Base-by-base conservation (phyloP, 23 tunicate species). In the Trididemnum nubilum region DNA sequence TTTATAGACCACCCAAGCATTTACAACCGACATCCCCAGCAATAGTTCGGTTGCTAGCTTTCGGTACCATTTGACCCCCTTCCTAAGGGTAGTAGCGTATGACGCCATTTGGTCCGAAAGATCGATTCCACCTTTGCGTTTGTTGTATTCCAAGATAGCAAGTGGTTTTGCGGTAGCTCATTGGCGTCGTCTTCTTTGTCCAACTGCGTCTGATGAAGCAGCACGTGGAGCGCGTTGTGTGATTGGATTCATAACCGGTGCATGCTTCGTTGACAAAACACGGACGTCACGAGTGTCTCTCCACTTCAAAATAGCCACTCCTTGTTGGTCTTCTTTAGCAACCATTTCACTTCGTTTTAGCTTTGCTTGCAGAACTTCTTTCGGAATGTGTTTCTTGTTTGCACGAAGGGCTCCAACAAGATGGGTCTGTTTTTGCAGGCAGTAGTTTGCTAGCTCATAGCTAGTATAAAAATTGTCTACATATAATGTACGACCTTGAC, bases 111-210 rank as follows among this genome's bases (percentile, higher is more conserved):
- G 82, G 70, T 78, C 71, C 29, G 71, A 78, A 21, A 54, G 40
- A 58, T 78, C 82, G 18, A 78, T 78, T 27, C 82, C 82, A 57
- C 34, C 70, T 78, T 78, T 78, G n/a, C 82, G 71, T 78, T 78
- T 78, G 44, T 78, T 78, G 30, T 78, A 78, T 26, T 29, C 82
- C 44, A 54, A 36, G 33, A 78, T 57, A 27, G 82, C 40, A 19
- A 49, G 28, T 30, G 82, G 71, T 59, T 78, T 78, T 58, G 33
- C 78, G 29, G 57, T 73, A n/a, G 78, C 78, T 73, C 78, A 37
- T 73, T 33, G 74, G 37, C 38, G 74, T 33, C 74, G 37, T n/a
- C 74, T 67, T 61, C 67, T 61, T 61, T 61, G 26, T 61, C 22
- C 67, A 61, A 61, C 67, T 61, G 67, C 67, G 67, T 61, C 67